Evolutionary conservation across 2,797 vertebrate genomes (phyloP), one percentile per base, ranked within the genome.

Genomic region (Epinephelus awoara): DNA sequence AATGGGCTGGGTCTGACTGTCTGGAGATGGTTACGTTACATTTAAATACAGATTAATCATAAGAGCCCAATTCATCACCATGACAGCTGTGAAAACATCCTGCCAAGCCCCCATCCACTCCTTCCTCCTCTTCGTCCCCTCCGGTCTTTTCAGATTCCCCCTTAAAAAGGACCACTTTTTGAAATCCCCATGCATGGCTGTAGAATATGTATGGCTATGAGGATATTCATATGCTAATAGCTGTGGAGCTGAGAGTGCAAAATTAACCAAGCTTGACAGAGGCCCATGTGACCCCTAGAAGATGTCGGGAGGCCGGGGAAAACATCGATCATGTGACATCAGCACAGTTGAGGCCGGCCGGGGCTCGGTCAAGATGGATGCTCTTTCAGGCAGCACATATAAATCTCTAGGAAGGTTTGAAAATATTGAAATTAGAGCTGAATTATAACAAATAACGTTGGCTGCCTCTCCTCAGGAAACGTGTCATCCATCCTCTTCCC

Each of bases 201-300:
- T 82, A 77, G 91, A 92, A 91, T 93, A 91, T 91, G 85, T 91
- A 91, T 87, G 72, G 82, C 84, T 79, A 88, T 77, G 85, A 85
- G 88, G 83, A 91, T 82, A 94, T 93, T 95, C 93, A 93, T 92
- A 95, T 94, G 93, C 90, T 92, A 95, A 94, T 94, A 76, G 79
- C 52, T 17, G 78, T 27, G 56, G 72, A 86, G 92, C 88, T 90
- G 90, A 88, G 91, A 90, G 90, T 74, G 89, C 82, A 79, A 92
- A 94, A 93, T 93, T 91, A 94, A 92, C 92, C 93, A 92, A 90
- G 93, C 93, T 91, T 94, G 94, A 94, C 95, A 84, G 90, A 91
- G 87, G 88, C 89, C 82, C 90, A 89, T 91, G 91, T 85, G 92
- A 94, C 94, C 89, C 77, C 79, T 64, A 68, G 67, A 86, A 89